phyloP scores from a whole-genome alignment of 2,113 vertebrate genomes.

The Prionailurus viverrinus region DNA sequence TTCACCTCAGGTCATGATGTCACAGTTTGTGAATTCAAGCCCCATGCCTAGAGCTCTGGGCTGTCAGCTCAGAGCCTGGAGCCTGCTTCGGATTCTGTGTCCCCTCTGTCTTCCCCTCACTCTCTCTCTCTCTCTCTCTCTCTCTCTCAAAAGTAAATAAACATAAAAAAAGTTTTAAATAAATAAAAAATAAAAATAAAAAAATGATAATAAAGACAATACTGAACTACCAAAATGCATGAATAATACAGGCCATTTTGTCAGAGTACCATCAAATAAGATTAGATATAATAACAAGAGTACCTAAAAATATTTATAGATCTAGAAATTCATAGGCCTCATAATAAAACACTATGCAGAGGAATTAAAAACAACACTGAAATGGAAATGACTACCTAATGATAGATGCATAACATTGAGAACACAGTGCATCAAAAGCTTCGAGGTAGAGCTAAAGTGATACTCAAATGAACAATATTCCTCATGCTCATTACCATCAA shows the following conservation, averaged over 20 bases:
- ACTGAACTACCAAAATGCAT: neutral
- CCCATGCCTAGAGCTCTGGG: too few relatives aligned
- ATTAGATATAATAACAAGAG: neutral
- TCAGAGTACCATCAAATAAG: neutral
- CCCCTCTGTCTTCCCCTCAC: too few relatives aligned
- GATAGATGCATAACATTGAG: neutral
- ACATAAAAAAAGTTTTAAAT: too few relatives aligned
- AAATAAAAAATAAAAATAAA: too few relatives aligned
- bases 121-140: too few relatives aligned
- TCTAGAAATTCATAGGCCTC: neutral
- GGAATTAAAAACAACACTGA: neutral
- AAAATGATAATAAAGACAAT: neutral
- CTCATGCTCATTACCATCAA: neutral
- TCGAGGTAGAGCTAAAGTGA: neutral
- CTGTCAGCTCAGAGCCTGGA: too few relatives aligned
- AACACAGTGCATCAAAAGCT: neutral
- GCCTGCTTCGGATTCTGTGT: too few relatives aligned
- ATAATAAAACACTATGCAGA: neutral
- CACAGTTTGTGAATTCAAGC: too few relatives aligned
- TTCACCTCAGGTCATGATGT: too few relatives aligned
- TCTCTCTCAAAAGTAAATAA: too few relatives aligned
- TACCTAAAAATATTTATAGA: slow-evolving; percentile 17
- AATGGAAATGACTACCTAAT: neutral
- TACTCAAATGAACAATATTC: neutral
- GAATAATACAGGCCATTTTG: neutral